phyloP scores from a whole-genome alignment of 2,797 vertebrate species.

The Pantherophis alleghaniensis region DNA sequence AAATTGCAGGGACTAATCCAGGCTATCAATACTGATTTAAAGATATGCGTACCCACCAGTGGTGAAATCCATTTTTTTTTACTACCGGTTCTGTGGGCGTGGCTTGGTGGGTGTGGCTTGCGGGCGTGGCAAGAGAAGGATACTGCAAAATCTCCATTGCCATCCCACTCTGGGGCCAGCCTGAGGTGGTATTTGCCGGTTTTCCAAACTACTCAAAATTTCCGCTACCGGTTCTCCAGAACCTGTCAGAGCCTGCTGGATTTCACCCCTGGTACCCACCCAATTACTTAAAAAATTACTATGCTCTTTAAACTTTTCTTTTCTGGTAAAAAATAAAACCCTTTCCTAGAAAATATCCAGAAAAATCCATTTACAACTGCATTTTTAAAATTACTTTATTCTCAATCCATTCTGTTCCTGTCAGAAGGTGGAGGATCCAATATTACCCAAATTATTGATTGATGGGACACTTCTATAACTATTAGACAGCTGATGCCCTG shows the following conservation, averaged over 20 bases:
- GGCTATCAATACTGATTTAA: not conserved
- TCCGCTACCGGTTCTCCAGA: too few relatives aligned
- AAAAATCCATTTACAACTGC: not conserved
- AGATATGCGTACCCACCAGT: not conserved
- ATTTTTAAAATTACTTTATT: not conserved
- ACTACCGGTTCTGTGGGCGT: too few relatives aligned
- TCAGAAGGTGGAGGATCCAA: conserved; percentile 18
- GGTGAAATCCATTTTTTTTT: too few relatives aligned
- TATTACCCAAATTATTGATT: conserved; percentile 28
- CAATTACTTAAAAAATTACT: not conserved
- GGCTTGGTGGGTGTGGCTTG: too few relatives aligned
- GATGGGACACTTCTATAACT: conserved; percentile 3
- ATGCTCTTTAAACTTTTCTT: not conserved
- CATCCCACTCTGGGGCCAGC: too few relatives aligned
- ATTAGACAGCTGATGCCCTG: conserved; percentile 40
- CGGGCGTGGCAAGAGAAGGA: too few relatives aligned
- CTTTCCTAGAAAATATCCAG: not conserved
- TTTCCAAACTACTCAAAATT: too few relatives aligned
- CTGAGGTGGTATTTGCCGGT: too few relatives aligned
- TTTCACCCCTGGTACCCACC: not conserved
- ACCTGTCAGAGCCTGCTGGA: too few relatives aligned
- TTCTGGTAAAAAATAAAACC: not conserved
- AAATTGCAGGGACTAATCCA: not conserved
- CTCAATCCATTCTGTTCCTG: not conserved
- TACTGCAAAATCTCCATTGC: too few relatives aligned